These are phyloP conservation scores for Drosophila anceps DNA, from an alignment of 2,888 invertebrate genomes.

Conservation along the genomic window DNA sequence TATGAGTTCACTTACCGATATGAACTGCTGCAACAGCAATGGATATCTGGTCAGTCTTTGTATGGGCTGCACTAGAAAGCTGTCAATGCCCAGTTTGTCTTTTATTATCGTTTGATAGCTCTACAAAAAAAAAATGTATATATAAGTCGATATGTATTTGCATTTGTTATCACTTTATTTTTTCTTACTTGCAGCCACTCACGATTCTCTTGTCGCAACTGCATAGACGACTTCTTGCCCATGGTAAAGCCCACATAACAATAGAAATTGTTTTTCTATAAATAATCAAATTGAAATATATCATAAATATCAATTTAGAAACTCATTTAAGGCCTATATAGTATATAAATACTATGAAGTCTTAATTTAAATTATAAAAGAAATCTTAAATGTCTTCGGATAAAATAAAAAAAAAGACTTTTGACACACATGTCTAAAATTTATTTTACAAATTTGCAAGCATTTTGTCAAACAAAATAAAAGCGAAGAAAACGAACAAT, in stretches of 20 bases:
- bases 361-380: background rate
- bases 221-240: constrained; percentile 84
- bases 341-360: background rate
- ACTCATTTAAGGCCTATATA: background rate
- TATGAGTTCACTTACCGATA: constrained; percentile 74
- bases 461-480: constrained; percentile 29
- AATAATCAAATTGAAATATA: constrained; percentile 29
- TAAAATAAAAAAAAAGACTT: constrained; percentile 8
- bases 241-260: constrained; percentile 85
- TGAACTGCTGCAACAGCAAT: constrained; percentile 84
- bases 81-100: constrained; percentile 85
- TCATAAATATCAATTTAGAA: background rate
- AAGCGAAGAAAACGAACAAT: background rate
- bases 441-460: constrained; percentile 37
- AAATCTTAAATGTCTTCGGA: constrained; percentile 1
- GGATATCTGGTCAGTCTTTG: constrained; percentile 85
- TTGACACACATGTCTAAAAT: constrained; percentile 30
- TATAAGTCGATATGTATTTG: background rate
- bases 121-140: constrained; percentile 30
- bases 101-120: constrained; percentile 82
- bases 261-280: constrained; percentile 84
- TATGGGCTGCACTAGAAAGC: constrained; percentile 85
- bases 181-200: constrained; percentile 81
- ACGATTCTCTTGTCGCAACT: constrained; percentile 82
- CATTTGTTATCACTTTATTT: background rate